Evolutionary conservation across 2,797 vertebrate species (phyloP), one percentile per base, ranked within the genome.

Genomic region (Lagorchestes hirsutus): DNA sequence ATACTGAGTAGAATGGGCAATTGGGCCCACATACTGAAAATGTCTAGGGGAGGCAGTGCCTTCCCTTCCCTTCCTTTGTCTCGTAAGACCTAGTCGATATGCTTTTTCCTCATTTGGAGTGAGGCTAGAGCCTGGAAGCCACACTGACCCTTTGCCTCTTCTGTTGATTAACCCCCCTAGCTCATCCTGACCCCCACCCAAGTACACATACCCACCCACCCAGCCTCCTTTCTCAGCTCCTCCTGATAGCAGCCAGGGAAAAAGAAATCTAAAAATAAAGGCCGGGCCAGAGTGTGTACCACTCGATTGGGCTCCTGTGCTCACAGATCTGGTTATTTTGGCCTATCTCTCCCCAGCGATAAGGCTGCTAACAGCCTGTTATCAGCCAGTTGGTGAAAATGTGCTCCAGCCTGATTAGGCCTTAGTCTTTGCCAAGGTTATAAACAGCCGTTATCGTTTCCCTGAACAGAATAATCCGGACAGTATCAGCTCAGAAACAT

Each of bases 351-450:
- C 98, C 99, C 98, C 96, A 96, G 98, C 59, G 99, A 99, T 99
- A 99, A 99, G 99, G 99, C 99, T 99, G 99, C 99, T 99, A 99
- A 99, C 99, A 99, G 99, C 99, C 99, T 98, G 99, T 99, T 99
- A 99, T 99, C 99, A 99, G 99, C 98, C 99, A 99, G 99, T 99
- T 98, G 97, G 99, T 99, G 99, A 99, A 99, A 99, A 99, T 99
- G 99, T 99, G 99, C 99, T 99, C 98, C 99, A 99, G 99, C 99
- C 99, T 99, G 99, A 99, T 99, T 99, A 99, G 99, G 99, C 99
- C 99, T 99, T 99, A 99, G 99, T 99, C 99, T 99, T 99, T 99
- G 99, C 99, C 99, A 99, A 99, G 99, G 99, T 99, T 99, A 99
- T 99, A 99, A 99, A 99, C 99, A 99, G 99, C 99, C 99, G 99